phyloP scores from a whole-genome alignment of 2,113 vertebrate species.

The Orientallactaga bullata region DNA sequence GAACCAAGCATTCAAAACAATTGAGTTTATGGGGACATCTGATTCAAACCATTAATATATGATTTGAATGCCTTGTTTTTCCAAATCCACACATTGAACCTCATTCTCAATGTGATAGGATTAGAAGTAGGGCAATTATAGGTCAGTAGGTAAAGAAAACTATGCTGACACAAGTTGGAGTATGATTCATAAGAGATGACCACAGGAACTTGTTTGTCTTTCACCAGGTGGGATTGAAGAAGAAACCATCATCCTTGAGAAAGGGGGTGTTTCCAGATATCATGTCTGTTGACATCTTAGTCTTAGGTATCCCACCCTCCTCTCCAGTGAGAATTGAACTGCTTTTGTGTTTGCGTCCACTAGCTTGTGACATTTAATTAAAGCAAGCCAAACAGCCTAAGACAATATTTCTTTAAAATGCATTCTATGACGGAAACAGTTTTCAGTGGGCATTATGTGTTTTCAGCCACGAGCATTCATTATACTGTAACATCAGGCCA shows the following conservation, averaged over 20 bases:
- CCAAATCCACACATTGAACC: not conserved
- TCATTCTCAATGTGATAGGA: not conserved
- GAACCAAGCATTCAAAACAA: not conserved
- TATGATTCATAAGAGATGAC: accelerated
- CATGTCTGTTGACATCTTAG: not conserved
- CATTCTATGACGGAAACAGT: not conserved
- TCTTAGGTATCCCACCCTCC: not conserved
- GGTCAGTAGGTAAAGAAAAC: not conserved
- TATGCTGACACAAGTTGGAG: not conserved
- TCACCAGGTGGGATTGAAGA: too few relatives aligned
- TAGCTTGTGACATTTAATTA: not conserved
- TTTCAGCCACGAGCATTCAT: slow-evolving; percentile 18
- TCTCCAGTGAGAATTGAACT: not conserved
- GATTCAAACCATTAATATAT: not conserved
- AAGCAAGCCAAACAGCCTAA: not conserved
- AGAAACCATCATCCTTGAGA: accelerated
- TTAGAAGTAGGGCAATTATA: not conserved
- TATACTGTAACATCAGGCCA: slow-evolving; percentile 11
- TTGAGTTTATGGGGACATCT: not conserved
- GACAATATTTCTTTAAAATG: not conserved
- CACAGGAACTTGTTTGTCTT: accelerated
- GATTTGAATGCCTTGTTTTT: not conserved
- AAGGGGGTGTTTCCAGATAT: not conserved
- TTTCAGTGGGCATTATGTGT: slow-evolving; percentile 16
- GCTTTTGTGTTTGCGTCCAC: not conserved